A percentile compares a stretch with the other conserved stretches of the same genome.
These are phyloP conservation scores for Botrylloides violaceus DNA, from an alignment of 23 tunicate species.

Conservation along the genomic window DNA sequence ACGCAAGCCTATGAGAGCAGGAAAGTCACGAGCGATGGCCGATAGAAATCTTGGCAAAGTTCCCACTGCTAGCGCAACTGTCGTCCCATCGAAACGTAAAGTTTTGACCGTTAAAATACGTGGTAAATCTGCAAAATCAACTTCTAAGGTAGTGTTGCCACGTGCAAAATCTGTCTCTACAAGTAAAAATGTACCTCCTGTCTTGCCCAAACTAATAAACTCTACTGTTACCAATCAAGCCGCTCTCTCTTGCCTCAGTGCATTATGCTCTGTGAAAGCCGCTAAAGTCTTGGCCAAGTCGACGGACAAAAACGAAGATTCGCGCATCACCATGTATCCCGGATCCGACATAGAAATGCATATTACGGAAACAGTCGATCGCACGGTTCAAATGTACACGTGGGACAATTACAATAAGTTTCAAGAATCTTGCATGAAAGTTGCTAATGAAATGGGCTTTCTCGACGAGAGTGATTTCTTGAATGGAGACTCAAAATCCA, in stretches of 20 bases:
- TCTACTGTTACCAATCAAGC: slow-evolving; percentile 9
- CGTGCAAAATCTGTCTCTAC: not conserved
- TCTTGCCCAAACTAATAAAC: not conserved
- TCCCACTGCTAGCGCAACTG: slow-evolving; percentile 28
- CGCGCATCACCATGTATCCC: slow-evolving; percentile 23
- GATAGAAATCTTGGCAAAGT: not conserved
- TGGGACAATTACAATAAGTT: slow-evolving; percentile 18
- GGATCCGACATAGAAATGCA: slow-evolving; percentile 22
- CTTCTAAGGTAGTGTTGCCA: not conserved
- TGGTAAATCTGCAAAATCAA: not conserved
- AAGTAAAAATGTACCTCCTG: not conserved
- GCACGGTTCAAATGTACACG: slow-evolving; percentile 19
- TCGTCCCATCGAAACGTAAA: slow-evolving; percentile 9
- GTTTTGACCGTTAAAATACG: not conserved
- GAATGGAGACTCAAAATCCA: not conserved
- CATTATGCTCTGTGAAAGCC: slow-evolving; percentile 21
- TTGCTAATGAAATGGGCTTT: not conserved
- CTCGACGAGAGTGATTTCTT: not conserved
- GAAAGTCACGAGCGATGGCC: too few relatives aligned
- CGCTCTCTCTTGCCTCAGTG: slow-evolving; percentile 15
- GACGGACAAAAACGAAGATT: not conserved
- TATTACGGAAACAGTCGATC: slow-evolving; percentile 29
- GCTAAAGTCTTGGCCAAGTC: slow-evolving; percentile 1
- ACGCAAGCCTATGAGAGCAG: not conserved
- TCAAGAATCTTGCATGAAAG: slow-evolving; percentile 10